Conservation (phyloP, 2,888 invertebrate genomes). For the Morpho deidamia region DNA sequence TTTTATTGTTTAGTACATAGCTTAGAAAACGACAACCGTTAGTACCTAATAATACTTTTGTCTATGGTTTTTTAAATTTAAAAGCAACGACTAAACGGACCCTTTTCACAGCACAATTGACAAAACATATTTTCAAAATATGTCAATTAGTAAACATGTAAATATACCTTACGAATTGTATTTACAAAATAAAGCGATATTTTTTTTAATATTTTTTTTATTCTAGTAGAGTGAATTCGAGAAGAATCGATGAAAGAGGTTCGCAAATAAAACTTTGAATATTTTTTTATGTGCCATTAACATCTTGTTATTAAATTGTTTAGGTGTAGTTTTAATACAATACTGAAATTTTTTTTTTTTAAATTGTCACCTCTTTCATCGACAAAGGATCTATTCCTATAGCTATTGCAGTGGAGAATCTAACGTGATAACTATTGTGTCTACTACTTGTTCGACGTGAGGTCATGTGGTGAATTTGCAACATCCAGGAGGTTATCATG, state of each 20-base stretch:
- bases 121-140: slow-evolving; percentile 78
- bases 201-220: slow-evolving; percentile 44
- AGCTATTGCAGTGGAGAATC: slow-evolving; percentile 62
- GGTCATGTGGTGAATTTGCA: slow-evolving; percentile 17
- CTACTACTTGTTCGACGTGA: slow-evolving; percentile 43
- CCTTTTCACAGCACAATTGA: slow-evolving; percentile 74
- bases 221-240: slow-evolving; percentile 38
- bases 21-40: slow-evolving; percentile 7
- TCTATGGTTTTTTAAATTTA: slow-evolving; percentile 9
- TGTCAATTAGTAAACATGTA: slow-evolving; percentile 73
- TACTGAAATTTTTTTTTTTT: neutral
- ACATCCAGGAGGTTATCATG: no score
- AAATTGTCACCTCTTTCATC: slow-evolving; percentile 20
- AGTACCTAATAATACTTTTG: slow-evolving; percentile 6
- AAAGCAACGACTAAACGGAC: slow-evolving; percentile 52
- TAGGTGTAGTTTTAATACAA: neutral
- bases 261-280: no score
- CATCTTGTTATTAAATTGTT: no score
- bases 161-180: slow-evolving; percentile 73
- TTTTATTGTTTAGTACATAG: neutral
- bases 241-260: slow-evolving; percentile 26
- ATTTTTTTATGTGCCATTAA: no score
- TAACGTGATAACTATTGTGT: slow-evolving; percentile 54
- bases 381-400: slow-evolving; percentile 32
- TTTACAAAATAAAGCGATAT: slow-evolving; percentile 74